Conservation (phyloP, 1,140 invertebrate genomes). For the Cryptotermes secundus region DNA sequence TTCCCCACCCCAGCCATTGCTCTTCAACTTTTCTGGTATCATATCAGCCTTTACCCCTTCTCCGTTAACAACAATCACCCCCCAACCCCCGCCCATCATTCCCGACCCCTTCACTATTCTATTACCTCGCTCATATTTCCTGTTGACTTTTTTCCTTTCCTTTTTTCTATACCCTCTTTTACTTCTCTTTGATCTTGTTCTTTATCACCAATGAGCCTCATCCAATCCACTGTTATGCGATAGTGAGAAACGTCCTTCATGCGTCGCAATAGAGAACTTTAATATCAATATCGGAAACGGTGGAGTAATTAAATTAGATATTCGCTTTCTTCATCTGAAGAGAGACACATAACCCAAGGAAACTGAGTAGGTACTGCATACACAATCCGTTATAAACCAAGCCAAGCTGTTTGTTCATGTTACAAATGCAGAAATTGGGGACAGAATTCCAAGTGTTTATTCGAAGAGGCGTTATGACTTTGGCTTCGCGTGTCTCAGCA, state of each 20-base stretch:
- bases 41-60: constrained; percentile 15
- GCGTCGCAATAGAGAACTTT: not conserved
- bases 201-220: not conserved
- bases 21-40: not conserved
- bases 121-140: constrained; percentile 16
- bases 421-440: not conserved
- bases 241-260: constrained; percentile 2
- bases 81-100: not conserved
- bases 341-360: not conserved
- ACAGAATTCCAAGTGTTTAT: not conserved
- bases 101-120: not conserved
- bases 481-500: not conserved
- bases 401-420: not conserved
- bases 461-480: not conserved
- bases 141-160: constrained; percentile 10
- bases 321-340: not conserved
- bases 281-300: constrained; percentile 9
- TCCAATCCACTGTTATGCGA: not conserved
- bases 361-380: not conserved
- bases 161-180: not conserved
- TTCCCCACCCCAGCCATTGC: not conserved
- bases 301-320: not conserved
- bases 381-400: constrained; percentile 11
- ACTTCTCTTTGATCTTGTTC: constrained; percentile 3
- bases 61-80: constrained; percentile 5